These are phyloP conservation scores for Carollia perspicillata DNA, from an alignment of 2,113 vertebrate species.

Conservation along the genomic window DNA sequence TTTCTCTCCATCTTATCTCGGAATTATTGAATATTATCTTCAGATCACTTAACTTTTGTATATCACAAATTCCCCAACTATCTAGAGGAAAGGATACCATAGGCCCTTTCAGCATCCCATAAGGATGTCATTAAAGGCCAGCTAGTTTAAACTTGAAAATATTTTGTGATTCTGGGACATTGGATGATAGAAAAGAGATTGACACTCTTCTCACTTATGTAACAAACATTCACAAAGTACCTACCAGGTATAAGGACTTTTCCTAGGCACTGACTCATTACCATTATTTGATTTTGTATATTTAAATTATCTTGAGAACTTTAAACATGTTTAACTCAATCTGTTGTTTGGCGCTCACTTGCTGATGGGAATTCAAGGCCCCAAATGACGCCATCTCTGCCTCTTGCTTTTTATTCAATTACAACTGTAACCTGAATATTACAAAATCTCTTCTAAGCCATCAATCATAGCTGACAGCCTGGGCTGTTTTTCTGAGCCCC, in stretches of 20 bases:
- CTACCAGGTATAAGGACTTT: not conserved
- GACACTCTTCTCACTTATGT: not conserved
- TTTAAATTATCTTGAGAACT: slow-evolving; percentile 41
- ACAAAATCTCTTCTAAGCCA: slow-evolving; percentile 28
- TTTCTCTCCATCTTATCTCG: not conserved
- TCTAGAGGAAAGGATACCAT: not conserved
- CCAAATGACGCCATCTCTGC: not conserved
- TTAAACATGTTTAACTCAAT: slow-evolving; percentile 27
- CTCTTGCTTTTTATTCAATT: slow-evolving; percentile 24
- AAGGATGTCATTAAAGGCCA: not conserved
- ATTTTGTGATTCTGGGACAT: not conserved
- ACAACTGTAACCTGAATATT: slow-evolving; percentile 12
- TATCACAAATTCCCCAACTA: slow-evolving; percentile 11
- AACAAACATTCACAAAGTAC: not conserved
- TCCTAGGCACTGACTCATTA: not conserved
- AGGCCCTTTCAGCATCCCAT: not conserved
- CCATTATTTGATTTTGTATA: not conserved
- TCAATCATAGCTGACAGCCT: slow-evolving; percentile 37
- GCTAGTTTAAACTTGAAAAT: not conserved
- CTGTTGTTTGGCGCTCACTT: slow-evolving; percentile 22
- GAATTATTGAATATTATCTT: slow-evolving; percentile 40
- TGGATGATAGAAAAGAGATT: not conserved
- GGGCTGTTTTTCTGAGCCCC: not conserved
- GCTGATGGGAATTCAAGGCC: slow-evolving; percentile 40
- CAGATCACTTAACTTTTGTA: slow-evolving; percentile 35